These are phyloP conservation scores for Sinocyclocheilus anshuiensis DNA, from an alignment of 2,113 vertebrate genomes.

Conservation along the genomic window DNA sequence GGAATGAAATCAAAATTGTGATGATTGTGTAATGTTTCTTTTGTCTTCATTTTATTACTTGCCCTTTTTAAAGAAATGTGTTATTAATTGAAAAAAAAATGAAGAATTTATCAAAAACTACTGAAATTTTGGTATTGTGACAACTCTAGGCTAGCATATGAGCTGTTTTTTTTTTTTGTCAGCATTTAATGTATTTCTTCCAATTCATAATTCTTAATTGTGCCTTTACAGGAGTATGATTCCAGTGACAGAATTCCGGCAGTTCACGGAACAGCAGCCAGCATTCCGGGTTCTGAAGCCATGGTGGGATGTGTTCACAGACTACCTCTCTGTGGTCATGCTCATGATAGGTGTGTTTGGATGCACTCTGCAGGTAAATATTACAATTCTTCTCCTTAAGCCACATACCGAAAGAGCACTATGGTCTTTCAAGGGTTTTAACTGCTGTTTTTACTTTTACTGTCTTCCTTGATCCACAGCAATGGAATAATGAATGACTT, in stretches of 20 bases:
- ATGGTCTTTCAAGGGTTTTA: slow-evolving; percentile 73
- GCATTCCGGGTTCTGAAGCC: slow-evolving; percentile 97
- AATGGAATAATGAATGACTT: slow-evolving; percentile 39
- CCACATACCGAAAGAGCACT: slow-evolving; percentile 49
- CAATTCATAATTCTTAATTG: slow-evolving; percentile 34
- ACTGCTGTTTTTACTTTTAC: too few relatives aligned
- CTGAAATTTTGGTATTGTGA: too few relatives aligned
- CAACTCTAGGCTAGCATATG: neutral
- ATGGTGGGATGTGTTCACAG: slow-evolving; percentile 99
- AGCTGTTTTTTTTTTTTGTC: slow-evolving; percentile 69
- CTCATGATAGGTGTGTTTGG: slow-evolving; percentile 98
- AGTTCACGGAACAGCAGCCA: slow-evolving; percentile 98
- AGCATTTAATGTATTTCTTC: neutral
- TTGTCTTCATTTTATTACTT: neutral
- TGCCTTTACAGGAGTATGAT: slow-evolving; percentile 85
- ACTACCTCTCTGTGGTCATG: slow-evolving; percentile 96
- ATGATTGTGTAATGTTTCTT: neutral
- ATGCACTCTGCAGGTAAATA: slow-evolving; percentile 92
- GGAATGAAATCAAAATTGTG: neutral
- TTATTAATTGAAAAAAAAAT: neutral
- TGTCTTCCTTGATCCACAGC: neutral
- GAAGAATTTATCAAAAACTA: too few relatives aligned
- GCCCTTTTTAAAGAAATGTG: neutral
- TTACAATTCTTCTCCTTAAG: neutral
- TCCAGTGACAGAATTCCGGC: slow-evolving; percentile 96